A percentile compares a stretch with the other conserved stretches of the same genome.
Evolutionary conservation across 2,888 invertebrate species (phyloP).

Genomic region (Monochamus alternatus): DNA sequence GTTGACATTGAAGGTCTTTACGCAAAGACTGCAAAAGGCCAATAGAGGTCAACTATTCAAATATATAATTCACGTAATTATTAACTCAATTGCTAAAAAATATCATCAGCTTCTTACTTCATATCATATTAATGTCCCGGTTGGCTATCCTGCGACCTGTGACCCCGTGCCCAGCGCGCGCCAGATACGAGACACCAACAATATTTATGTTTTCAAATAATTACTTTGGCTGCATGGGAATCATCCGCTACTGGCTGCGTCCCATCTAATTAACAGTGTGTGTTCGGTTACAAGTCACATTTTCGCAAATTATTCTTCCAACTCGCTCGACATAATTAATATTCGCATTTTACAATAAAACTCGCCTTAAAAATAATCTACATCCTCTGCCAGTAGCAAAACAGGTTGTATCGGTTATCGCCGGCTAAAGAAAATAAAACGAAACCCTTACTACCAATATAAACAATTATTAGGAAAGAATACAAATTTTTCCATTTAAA

Average conservation of each 20-base stretch:
- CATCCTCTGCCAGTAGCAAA: conserved; percentile 62
- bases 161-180: conserved; percentile 61
- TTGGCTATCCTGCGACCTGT: conserved; percentile 64
- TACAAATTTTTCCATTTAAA: conserved; percentile 42
- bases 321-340: conserved; percentile 5
- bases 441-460: conserved; percentile 61
- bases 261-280: background rate
- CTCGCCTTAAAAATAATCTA: conserved; percentile 50
- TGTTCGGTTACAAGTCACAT: background rate
- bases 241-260: conserved; percentile 16
- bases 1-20: conserved; percentile 72
- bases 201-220: conserved; percentile 51
- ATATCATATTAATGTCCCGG: conserved; percentile 41
- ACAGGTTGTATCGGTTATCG: conserved; percentile 68
- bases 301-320: background rate
- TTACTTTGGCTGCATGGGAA: conserved; percentile 20
- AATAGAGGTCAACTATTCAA: conserved; percentile 71
- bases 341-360: conserved; percentile 41
- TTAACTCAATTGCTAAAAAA: conserved; percentile 47
- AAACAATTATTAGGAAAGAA: conserved; percentile 65
- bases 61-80: conserved; percentile 53
- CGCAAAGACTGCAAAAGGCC: conserved; percentile 71
- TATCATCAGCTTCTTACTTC: conserved; percentile 24
- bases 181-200: conserved; percentile 58
- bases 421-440: conserved; percentile 61